Base-by-base conservation (phyloP, 2,797 vertebrate species). In the Sebastiscus albofasciatus region DNA sequence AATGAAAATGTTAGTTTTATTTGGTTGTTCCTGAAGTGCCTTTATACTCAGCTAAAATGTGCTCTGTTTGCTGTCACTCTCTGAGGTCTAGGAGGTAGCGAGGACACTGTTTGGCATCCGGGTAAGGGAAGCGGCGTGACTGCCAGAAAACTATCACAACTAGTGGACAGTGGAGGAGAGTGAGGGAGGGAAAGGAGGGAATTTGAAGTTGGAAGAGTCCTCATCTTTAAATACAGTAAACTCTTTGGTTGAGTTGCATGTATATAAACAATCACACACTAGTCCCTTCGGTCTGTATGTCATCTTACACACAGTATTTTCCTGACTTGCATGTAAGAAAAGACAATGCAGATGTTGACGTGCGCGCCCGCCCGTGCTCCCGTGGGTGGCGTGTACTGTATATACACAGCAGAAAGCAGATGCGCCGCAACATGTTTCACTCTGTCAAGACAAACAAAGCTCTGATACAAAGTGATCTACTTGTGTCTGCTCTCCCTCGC, bases 391-490 rank as follows among this genome's bases (percentile, higher is more conserved):
- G 52, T 29, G 26, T 56, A 79, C 77, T 85, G 62, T 75, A 87
- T 10, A 73, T 66, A 78, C 75, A 86, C 72, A 82, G 72, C 70
- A 89, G 73, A 74, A 83, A 69, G 73, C 85, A 88, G 91, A 91
- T 79, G 79, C 70, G 34, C 84, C 61, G 77, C 86, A 92, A 92
- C 83, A 89, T 85, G 82, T 87, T 88, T 90, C 72, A 75, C 78
- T 79, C 83, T 84, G 77, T 81, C 81, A 90, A 81, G 80, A 89
- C 85, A 91, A 87, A 90, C 84, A 88, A 81, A 87, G 77, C 81
- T 87, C 61, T 64, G 70, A 75, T 54, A 69, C 75, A 90, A 88
- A 89, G 81, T 83, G 54, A 81, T 77, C 65, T 56, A 24, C 77
- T 86, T 79, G 52, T 65, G 68, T 81, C 64, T 73, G 1, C 76